phyloP scores from a whole-genome alignment of 30 jellyfish, hydroid and myxozoan genomes.

The Chironex yamaguchii region DNA sequence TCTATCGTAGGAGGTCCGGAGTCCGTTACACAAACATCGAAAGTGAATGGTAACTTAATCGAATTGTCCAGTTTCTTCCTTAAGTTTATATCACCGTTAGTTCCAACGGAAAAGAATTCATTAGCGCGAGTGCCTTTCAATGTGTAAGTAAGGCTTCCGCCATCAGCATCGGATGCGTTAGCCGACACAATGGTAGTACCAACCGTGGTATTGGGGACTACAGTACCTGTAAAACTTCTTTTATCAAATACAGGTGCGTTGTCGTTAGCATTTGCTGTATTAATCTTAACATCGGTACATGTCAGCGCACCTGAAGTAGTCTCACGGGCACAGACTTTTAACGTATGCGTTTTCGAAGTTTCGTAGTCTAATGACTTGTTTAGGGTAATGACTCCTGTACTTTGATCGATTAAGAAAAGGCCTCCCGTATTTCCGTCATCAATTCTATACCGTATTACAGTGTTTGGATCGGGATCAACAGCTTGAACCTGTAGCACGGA shows the following conservation, averaged over 20 bases:
- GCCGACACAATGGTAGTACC: conserved; percentile 66
- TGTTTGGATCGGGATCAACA: conserved; percentile 64
- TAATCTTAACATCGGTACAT: conserved; percentile 55
- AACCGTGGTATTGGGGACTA: conserved; percentile 22
- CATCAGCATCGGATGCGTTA: conserved; percentile 86
- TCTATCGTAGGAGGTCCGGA: conserved; percentile 64
- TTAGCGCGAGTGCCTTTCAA: conserved; percentile 57
- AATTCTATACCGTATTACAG: conserved; percentile 36
- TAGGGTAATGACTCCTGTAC: conserved; percentile 75
- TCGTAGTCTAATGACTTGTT: conserved; percentile 46
- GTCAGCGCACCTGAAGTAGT: not conserved
- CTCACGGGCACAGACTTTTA: conserved; percentile 74
- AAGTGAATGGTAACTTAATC: conserved; percentile 43
- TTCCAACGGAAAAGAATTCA: conserved; percentile 56
- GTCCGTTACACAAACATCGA: conserved; percentile 85
- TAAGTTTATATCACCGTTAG: conserved; percentile 74
- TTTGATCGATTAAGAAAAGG: conserved; percentile 73
- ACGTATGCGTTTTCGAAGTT: conserved; percentile 15
- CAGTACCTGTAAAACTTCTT: conserved; percentile 4
- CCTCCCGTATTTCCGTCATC: conserved; percentile 61
- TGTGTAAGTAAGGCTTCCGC: conserved; percentile 70
- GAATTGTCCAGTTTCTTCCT: conserved; percentile 50
- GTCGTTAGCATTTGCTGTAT: conserved; percentile 72
- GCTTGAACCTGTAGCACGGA: conserved; percentile 66
- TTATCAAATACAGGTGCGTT: conserved; percentile 67